phyloP scores from a whole-genome alignment of 2,797 vertebrate species.

The Scolopax bukidnonensis region DNA sequence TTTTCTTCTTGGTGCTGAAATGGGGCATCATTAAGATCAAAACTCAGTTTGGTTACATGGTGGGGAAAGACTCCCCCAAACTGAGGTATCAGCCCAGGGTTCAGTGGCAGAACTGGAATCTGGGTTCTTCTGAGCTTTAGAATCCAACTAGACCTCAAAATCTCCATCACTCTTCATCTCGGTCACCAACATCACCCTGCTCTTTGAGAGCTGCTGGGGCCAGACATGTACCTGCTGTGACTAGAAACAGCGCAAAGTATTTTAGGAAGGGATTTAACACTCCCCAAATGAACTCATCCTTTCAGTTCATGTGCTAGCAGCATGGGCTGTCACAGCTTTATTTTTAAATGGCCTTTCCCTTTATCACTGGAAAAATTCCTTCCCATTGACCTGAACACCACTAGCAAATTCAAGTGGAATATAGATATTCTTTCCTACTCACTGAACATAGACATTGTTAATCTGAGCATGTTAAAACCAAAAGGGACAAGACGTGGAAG shows the following conservation, averaged over 20 bases:
- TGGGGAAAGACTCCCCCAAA: not conserved
- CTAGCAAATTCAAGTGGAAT: constrained; percentile 63
- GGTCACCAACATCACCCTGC: not conserved
- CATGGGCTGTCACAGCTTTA: not conserved
- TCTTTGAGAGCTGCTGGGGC: not conserved
- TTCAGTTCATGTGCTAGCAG: not conserved
- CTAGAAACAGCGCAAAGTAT: not conserved
- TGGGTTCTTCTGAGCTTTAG: not conserved
- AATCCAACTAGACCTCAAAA: not conserved
- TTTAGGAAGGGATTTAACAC: not conserved
- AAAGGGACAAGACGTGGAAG: constrained; percentile 7
- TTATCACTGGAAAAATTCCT: constrained; percentile 9
- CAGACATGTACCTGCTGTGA: not conserved
- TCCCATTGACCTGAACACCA: constrained; percentile 45
- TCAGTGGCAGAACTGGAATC: not conserved
- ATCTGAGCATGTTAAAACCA: constrained; percentile 59
- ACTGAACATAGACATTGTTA: constrained; percentile 45
- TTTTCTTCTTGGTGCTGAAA: not conserved
- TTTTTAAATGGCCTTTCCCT: constrained; percentile 64
- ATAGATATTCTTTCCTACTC: constrained; percentile 37
- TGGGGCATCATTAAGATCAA: not conserved
- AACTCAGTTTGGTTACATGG: not conserved
- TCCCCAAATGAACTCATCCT: not conserved
- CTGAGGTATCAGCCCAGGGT: not conserved
- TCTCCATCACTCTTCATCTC: not conserved